phyloP scores from a whole-genome alignment of 1,140 invertebrate species.

The Drosophila watanabei region DNA sequence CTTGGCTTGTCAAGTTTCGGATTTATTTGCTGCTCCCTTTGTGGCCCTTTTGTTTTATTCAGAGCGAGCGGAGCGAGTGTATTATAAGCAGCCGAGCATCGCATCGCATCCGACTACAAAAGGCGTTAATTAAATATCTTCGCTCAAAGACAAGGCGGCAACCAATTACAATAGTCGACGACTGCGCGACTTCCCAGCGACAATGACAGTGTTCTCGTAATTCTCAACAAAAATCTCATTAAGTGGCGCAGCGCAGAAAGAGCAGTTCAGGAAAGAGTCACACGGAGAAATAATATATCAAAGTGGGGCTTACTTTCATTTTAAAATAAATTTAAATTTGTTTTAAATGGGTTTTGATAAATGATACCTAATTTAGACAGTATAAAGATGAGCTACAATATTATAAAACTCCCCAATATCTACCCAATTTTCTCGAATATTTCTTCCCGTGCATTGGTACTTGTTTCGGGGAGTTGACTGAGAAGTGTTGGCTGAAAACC shows the following conservation, averaged over 20 bases:
- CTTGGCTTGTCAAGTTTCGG: constrained; percentile 58
- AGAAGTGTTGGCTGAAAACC: constrained; percentile 22
- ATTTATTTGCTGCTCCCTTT: constrained; percentile 49
- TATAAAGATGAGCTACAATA: background rate
- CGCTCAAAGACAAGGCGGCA: constrained; percentile 67
- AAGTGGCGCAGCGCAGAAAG: constrained; percentile 49
- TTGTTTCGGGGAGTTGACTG: constrained; percentile 11
- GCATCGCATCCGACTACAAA: constrained; percentile 55
- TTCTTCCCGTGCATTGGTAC: background rate
- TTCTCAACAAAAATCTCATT: constrained; percentile 79
- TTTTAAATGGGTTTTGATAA: background rate
- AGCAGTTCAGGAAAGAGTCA: constrained; percentile 5
- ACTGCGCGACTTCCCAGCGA: constrained; percentile 30
- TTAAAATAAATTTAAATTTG: background rate
- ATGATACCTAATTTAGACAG: too few relatives aligned
- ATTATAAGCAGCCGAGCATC: constrained; percentile 35
- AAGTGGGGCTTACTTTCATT: background rate
- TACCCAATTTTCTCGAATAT: background rate
- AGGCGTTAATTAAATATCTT: constrained; percentile 82
- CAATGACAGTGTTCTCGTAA: constrained; percentile 49
- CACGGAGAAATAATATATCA: constrained; percentile 9
- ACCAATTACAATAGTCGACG: constrained; percentile 61
- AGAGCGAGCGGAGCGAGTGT: constrained; percentile 2
- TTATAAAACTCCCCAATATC: background rate
- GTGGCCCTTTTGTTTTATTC: constrained; percentile 23